phyloP scores from a whole-genome alignment of 2,797 vertebrate species.

The Phalanger gymnotis region DNA sequence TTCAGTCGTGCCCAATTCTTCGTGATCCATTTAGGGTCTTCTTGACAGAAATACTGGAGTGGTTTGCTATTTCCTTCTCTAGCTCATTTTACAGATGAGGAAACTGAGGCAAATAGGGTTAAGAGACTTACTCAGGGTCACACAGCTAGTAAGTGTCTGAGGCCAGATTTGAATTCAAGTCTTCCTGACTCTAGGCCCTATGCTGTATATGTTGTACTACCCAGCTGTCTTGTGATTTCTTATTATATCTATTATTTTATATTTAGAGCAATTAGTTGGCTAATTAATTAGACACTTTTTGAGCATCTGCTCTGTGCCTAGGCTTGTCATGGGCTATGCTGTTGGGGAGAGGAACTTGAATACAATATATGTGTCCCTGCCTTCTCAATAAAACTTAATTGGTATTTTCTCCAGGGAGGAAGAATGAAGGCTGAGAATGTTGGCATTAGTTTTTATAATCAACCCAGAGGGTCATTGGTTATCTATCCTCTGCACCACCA shows the following conservation, averaged over 20 bases:
- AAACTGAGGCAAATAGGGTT: neutral
- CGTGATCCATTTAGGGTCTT: neutral
- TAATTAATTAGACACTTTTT: neutral
- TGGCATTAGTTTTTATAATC: neutral
- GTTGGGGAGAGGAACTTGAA: neutral
- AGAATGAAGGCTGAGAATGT: neutral
- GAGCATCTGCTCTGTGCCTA: neutral
- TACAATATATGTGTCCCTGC: neutral
- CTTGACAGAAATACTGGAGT: neutral
- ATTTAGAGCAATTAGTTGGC: neutral
- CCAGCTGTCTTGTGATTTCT: neutral
- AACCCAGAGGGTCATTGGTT: neutral
- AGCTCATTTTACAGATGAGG: too few species aligned
- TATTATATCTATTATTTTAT: neutral
- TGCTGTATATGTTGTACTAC: neutral
- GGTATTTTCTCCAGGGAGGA: neutral
- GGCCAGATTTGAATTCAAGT: too few species aligned
- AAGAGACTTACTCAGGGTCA: neutral
- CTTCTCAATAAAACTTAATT: neutral
- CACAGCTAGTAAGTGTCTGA: too few species aligned
- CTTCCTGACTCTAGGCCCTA: too few species aligned
- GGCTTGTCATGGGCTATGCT: neutral
- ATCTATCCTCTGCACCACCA: neutral
- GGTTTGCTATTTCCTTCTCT: too few species aligned
- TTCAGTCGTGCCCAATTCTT: neutral